These are phyloP conservation scores for Zaprionus capensis DNA, from an alignment of 1,140 invertebrate species.

Conservation along the genomic window DNA sequence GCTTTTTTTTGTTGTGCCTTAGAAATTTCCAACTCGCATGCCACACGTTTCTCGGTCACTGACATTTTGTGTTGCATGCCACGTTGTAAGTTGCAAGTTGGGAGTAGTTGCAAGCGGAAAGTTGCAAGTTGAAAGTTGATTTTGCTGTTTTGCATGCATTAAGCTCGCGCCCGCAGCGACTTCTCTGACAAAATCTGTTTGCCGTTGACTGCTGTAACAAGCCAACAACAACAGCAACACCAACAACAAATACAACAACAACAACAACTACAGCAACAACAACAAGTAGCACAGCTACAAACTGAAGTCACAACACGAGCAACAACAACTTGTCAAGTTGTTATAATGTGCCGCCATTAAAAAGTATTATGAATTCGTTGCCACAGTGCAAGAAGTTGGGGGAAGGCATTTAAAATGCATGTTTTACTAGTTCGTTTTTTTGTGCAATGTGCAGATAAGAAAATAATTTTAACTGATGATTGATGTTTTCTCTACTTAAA, in stretches of 20 bases:
- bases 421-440: neutral
- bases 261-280: constrained; percentile 23
- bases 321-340: constrained; percentile 27
- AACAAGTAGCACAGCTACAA: neutral
- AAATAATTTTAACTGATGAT: no score
- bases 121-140: constrained; percentile 67
- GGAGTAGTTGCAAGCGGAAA: constrained; percentile 13
- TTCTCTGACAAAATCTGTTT: constrained; percentile 76
- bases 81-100: constrained; percentile 9
- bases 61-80: constrained; percentile 67
- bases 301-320: constrained; percentile 1
- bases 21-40: constrained; percentile 58
- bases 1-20: constrained; percentile 30
- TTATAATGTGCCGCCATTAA: constrained; percentile 28
- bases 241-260: constrained; percentile 2
- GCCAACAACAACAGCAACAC: constrained; percentile 48
- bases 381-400: constrained; percentile 10
- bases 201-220: constrained; percentile 71
- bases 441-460: neutral
- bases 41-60: constrained; percentile 78
- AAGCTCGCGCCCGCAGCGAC: constrained; percentile 57
- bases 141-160: constrained; percentile 46
- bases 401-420: neutral
- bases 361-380: constrained; percentile 18
- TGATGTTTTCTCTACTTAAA: no score